Percentiles rank a stretch among this genome's conserved stretches.
Evolutionary conservation across 2,113 vertebrate species (phyloP).

Genomic region (Brienomyrus brachyistius): DNA sequence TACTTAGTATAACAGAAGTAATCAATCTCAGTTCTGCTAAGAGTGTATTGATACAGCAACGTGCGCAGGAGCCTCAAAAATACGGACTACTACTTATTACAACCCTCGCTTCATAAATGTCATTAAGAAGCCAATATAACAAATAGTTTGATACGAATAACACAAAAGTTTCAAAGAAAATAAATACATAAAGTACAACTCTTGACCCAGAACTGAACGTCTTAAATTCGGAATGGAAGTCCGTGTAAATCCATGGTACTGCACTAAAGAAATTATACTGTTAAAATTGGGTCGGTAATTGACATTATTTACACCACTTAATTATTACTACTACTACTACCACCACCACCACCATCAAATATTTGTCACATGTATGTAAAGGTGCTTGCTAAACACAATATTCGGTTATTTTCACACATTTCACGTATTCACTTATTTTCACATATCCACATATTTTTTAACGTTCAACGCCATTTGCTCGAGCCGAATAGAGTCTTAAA

Average conservation of each 20-base stretch:
- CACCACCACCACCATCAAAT: neutral
- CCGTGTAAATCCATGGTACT: neutral
- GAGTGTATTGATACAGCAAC: neutral
- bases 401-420: neutral
- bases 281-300: neutral
- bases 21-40: neutral
- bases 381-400: neutral
- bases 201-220: neutral
- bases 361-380: neutral
- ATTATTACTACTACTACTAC: too few relatives aligned
- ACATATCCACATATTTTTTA: neutral
- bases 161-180: neutral
- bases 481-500: neutral
- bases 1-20: neutral
- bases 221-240: neutral
- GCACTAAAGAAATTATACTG: neutral
- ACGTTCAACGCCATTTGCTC: neutral
- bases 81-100: neutral
- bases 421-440: neutral
- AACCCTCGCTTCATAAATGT: neutral
- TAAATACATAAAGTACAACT: neutral
- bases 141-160: neutral
- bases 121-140: neutral
- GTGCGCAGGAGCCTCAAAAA: neutral
- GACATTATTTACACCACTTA: neutral